Evolutionary conservation across 2,888 invertebrate species (phyloP).

Genomic region (Drosophila neotestacea): DNA sequence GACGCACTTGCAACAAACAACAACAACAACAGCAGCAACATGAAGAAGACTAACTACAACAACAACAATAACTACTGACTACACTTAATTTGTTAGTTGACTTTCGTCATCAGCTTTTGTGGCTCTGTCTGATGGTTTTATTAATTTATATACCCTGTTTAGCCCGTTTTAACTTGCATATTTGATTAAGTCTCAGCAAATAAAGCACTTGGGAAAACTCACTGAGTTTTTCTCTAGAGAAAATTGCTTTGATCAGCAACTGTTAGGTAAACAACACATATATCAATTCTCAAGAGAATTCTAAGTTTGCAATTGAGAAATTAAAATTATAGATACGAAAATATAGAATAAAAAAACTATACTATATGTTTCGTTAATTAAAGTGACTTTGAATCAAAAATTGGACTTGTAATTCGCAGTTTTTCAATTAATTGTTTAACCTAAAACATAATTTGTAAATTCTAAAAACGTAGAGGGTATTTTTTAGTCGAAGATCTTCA

Average conservation of each 20-base stretch:
- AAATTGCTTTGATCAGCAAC: background rate
- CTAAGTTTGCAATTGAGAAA: too few species aligned
- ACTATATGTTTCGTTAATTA: too few species aligned
- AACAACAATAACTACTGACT: conserved; percentile 32
- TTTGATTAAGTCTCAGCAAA: background rate
- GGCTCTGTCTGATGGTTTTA: conserved; percentile 32
- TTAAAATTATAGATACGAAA: background rate
- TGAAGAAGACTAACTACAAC: conserved; percentile 11
- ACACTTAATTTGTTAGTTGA: conserved; percentile 60
- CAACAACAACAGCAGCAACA: conserved; percentile 13
- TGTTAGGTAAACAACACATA: background rate
- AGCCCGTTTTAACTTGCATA: background rate
- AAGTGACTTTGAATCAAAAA: background rate
- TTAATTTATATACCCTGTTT: conserved; percentile 49
- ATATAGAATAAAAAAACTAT: too few species aligned
- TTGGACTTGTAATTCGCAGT: background rate
- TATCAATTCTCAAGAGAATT: background rate
- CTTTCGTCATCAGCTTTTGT: conserved; percentile 61
- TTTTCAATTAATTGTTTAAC: background rate
- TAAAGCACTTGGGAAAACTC: conserved; percentile 2
- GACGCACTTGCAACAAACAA: conserved; percentile 52
- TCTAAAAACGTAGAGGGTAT: conserved; percentile 26
- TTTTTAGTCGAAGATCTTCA: background rate
- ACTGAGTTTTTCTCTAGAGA: background rate
- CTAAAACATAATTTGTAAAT: background rate